A percentile compares a stretch with the other conserved stretches of the same genome.
phyloP scores from a whole-genome alignment of 1,140 invertebrate species.

The Zaprionus davidi region DNA sequence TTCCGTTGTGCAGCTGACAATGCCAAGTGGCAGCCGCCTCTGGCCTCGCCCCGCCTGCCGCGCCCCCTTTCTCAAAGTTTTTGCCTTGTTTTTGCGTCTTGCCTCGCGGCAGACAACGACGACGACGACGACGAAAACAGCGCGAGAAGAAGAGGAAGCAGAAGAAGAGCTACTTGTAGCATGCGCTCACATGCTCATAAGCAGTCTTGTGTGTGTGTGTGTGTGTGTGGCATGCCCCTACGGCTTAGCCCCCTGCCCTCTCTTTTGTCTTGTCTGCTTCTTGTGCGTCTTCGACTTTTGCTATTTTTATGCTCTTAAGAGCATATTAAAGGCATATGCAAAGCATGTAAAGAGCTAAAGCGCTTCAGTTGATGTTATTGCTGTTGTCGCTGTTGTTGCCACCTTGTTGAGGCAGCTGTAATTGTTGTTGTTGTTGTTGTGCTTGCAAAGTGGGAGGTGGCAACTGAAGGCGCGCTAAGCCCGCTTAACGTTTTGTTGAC shows the following conservation, averaged over 20 bases:
- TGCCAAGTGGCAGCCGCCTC: conserved; percentile 53
- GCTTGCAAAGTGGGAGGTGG: conserved; percentile 1
- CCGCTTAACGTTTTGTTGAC: conserved; percentile 75
- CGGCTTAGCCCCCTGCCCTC: not conserved
- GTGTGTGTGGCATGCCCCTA: not conserved
- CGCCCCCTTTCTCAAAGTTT: not conserved
- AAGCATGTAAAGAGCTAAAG: conserved; percentile 52
- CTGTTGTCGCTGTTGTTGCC: conserved; percentile 26
- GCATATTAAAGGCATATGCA: conserved; percentile 78
- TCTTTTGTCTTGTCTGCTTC: not conserved
- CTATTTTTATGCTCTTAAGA: conserved; percentile 77
- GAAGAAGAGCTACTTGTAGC: conserved; percentile 69
- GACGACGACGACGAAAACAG: conserved; percentile 56
- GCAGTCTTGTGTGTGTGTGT: conserved; percentile 17
- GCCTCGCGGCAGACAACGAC: conserved; percentile 10
- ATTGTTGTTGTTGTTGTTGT: conserved; percentile 56
- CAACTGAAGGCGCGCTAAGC: conserved; percentile 59
- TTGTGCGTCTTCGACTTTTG: conserved; percentile 68
- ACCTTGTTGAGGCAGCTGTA: conserved; percentile 18
- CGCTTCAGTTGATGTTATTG: conserved; percentile 36
- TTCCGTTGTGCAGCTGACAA: conserved; percentile 63
- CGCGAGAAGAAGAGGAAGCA: conserved; percentile 43
- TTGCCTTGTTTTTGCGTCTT: conserved; percentile 10
- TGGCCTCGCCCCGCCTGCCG: not conserved
- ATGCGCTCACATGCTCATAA: conserved; percentile 40